Percentiles rank a stretch among this genome's conserved stretches.
Conservation (phyloP, 2,888 invertebrate species). For the Podabrus alpinus region DNA sequence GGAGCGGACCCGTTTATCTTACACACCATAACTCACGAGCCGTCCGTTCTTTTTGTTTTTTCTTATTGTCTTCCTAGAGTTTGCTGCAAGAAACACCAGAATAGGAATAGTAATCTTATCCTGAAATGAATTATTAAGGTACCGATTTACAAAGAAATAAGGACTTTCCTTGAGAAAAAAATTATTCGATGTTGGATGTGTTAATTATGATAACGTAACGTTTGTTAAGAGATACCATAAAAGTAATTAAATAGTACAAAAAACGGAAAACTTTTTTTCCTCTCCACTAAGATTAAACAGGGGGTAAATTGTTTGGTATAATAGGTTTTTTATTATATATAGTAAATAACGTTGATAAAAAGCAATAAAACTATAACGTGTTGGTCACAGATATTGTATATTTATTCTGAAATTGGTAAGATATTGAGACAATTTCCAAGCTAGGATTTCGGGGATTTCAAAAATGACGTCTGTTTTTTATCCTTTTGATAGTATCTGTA, state of each 20-base stretch:
- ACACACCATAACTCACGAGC: conserved; percentile 67
- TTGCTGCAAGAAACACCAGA: conserved; percentile 54
- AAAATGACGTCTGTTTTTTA: conserved; percentile 32
- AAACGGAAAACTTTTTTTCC: not conserved
- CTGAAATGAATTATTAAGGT: conserved; percentile 54
- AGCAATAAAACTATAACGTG: conserved; percentile 28
- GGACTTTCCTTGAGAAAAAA: conserved; percentile 36
- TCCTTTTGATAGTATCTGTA: conserved; percentile 24
- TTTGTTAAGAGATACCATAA: not conserved
- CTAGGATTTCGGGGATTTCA: conserved; percentile 28
- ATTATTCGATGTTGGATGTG: conserved; percentile 19
- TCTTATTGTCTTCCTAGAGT: conserved; percentile 55
- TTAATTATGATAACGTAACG: conserved; percentile 22
- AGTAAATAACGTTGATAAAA: conserved; percentile 5
- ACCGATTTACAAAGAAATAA: conserved; percentile 49
- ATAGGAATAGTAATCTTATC: conserved; percentile 57
- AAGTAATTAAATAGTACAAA: not conserved
- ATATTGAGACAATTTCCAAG: conserved; percentile 31
- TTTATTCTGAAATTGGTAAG: conserved; percentile 32
- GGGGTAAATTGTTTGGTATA: conserved; percentile 8
- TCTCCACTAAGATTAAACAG: not conserved
- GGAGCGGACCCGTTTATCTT: conserved; percentile 74
- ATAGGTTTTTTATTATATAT: conserved; percentile 1
- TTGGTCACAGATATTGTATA: conserved; percentile 30
- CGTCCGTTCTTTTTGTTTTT: conserved; percentile 54